These are phyloP conservation scores for Drosophila melanosoma DNA, from an alignment of 2,888 invertebrate species.

Conservation along the genomic window DNA sequence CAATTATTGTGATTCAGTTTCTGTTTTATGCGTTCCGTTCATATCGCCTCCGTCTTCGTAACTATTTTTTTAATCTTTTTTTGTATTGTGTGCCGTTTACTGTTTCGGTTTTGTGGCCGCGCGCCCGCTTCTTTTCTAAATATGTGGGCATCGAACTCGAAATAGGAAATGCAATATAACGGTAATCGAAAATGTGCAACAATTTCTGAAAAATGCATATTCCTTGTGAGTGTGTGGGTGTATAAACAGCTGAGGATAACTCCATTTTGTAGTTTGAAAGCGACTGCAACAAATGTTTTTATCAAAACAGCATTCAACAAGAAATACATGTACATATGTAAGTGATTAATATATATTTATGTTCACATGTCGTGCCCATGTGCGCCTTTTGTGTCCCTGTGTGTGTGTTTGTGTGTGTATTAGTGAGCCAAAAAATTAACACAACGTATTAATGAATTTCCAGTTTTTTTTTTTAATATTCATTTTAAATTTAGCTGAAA, in stretches of 20 bases:
- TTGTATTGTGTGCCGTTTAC: conserved; percentile 8
- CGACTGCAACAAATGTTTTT: conserved; percentile 33
- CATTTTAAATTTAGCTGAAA: conserved; percentile 16
- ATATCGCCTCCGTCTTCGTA: conserved; percentile 26
- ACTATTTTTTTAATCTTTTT: conserved; percentile 4
- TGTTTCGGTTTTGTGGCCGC: conserved; percentile 34
- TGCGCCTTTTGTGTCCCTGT: conserved; percentile 27
- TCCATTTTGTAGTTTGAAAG: conserved; percentile 37
- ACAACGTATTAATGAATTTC: conserved; percentile 78
- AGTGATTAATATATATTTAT: not conserved
- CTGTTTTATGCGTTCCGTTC: conserved; percentile 54
- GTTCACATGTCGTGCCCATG: conserved; percentile 46
- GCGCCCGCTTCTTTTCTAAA: conserved; percentile 27
- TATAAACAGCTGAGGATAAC: conserved; percentile 49
- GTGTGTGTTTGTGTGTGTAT: conserved; percentile 18
- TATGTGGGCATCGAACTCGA: conserved; percentile 31
- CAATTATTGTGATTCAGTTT: conserved; percentile 52
- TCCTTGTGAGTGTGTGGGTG: conserved; percentile 5
- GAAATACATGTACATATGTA: not conserved
- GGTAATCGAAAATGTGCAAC: conserved; percentile 31
- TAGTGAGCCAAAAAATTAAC: conserved; percentile 36
- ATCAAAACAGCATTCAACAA: conserved; percentile 13
- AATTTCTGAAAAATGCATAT: conserved; percentile 8
- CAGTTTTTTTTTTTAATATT: conserved; percentile 58
- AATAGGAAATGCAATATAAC: conserved; percentile 18